Base-by-base conservation (phyloP, 2,888 invertebrate genomes). In the Catocala fraxini region DNA sequence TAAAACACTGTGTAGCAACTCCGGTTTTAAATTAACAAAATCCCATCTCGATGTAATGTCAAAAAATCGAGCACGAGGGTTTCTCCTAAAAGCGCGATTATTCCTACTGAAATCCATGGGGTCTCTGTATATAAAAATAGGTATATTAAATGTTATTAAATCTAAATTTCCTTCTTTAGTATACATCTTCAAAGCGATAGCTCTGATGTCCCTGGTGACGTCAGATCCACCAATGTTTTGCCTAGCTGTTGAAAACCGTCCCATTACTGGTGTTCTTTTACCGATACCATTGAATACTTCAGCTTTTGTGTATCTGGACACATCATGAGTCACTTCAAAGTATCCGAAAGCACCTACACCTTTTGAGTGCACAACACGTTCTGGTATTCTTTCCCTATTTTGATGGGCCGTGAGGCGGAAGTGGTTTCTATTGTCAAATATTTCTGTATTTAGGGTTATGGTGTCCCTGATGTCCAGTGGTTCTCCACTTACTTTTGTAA, bases 341-440 rank as follows among this genome's bases (percentile, higher is more conserved):
- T 97, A 97, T 1, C 97, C 97, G 83, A 96, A 97, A 2, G 97
- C 97, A 12, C 97, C 98, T 45, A 97, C 97, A 65, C 98, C 99
- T 90, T 99, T 99, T 0, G 98, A 98, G 85, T 98, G 98, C 0
- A 98, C 98, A 0, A 98, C 97, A 73, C 99, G 95, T 85, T 98
- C 98, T 0, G 99, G 98, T 77, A 98, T 98, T 61, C 98, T 99
- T 98, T 33, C 97, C 13, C 46, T 46, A 9, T 15, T 9, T 4
- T 7, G 6, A 46, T 46, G 46, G 1, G 46, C 46, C 1, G 46
- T 46, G 6, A 46, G 25, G 11, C 94, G 46, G 4, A 46, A 46
- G 15, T 46, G 48, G 33, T 48, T 33, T 6, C 33, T 97, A 0
- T 96, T 89, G 89, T 99, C 98, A 89, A 97, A 97, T 15, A 98